A percentile compares a stretch with the other conserved stretches of the same genome.
phyloP scores from a whole-genome alignment of 2,888 invertebrate species.

The Sinelater perroti region DNA sequence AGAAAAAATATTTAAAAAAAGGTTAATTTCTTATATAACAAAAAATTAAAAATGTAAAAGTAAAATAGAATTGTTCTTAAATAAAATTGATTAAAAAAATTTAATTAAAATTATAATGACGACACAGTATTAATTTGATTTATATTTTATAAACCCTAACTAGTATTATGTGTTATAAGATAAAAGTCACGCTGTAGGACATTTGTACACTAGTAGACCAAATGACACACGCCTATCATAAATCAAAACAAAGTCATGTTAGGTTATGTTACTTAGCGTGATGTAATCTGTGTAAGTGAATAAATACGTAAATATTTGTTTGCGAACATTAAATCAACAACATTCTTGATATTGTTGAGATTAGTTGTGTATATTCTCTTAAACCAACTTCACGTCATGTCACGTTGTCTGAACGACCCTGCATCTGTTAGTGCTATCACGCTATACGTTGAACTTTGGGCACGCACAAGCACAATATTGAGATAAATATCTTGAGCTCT shows the following conservation, averaged over 20 bases:
- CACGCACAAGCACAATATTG: too few relatives aligned
- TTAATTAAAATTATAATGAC: too few relatives aligned
- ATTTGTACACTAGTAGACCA: not conserved
- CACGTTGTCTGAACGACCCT: not conserved
- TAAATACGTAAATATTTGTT: conserved; percentile 47
- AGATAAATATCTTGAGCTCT: conserved; percentile 11
- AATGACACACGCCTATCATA: conserved; percentile 25
- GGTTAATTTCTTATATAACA: too few relatives aligned
- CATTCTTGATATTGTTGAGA: conserved; percentile 28
- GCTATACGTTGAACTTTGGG: conserved; percentile 25
- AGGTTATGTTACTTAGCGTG: conserved; percentile 47
- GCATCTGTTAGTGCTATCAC: conserved; percentile 10
- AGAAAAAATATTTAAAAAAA: not conserved
- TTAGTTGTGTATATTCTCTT: not conserved
- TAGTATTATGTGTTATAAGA: too few relatives aligned
- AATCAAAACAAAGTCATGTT: conserved; percentile 40
- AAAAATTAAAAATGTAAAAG: too few relatives aligned
- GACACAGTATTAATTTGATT: too few relatives aligned
- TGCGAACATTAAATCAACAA: conserved; percentile 41
- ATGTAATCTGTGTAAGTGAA: conserved; percentile 46
- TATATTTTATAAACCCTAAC: too few relatives aligned
- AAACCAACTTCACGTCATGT: not conserved
- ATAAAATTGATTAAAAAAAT: too few relatives aligned
- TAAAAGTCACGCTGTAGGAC: too few relatives aligned
- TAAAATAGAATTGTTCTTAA: too few relatives aligned